Percentiles rank a stretch among this genome's conserved stretches.
phyloP scores from a whole-genome alignment of 2,113 vertebrate genomes.

The Leucoraja erinaceus region DNA sequence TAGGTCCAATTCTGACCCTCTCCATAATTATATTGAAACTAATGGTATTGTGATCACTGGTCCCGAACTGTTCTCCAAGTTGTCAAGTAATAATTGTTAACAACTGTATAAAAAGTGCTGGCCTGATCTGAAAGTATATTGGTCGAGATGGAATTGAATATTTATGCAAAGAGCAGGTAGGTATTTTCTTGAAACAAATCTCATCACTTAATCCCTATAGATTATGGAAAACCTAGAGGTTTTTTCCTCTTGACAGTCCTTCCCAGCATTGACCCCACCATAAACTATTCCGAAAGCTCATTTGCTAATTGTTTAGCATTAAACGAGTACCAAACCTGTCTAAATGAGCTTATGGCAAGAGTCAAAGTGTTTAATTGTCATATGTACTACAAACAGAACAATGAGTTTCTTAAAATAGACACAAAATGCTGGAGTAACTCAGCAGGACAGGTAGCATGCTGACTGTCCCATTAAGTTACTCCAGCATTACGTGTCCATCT shows the following conservation, averaged over 20 bases:
- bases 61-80: no score
- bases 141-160: neutral
- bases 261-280: neutral
- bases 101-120: neutral
- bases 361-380: no score
- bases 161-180: conserved; percentile 4
- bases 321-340: neutral
- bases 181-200: neutral
- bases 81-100: neutral
- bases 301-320: neutral
- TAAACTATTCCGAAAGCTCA: neutral
- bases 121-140: neutral
- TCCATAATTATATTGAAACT: no score
- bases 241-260: neutral
- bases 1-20: no score
- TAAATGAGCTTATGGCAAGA: neutral
- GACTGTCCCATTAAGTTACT: no score
- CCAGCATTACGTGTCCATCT: no score
- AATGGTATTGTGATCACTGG: no score
- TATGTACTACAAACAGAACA: no score
- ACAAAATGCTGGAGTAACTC: no score
- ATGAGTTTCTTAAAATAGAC: no score
- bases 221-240: neutral
- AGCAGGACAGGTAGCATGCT: no score
- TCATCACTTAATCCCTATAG: neutral